Evolutionary conservation across 2,797 vertebrate genomes (phyloP), one percentile per base, ranked within the genome.

Genomic region (Typhlichthys subterraneus): DNA sequence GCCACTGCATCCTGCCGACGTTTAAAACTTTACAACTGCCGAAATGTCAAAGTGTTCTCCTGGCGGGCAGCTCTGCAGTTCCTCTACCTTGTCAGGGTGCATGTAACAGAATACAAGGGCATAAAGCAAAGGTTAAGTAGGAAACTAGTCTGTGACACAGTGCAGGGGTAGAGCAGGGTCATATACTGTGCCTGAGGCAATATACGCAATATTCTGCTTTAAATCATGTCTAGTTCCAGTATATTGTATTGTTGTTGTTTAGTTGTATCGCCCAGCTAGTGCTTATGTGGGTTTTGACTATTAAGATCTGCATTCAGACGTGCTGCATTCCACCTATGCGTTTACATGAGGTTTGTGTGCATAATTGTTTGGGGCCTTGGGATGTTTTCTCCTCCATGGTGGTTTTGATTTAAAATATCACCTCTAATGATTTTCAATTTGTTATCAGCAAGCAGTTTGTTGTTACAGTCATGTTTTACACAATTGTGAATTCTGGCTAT

Each of bases 91-190:
- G 14, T 69, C 38, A 61, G 45, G 76, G 69, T 64, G 67, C 29
- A 52, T 72, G 78, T 67, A 80, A 84, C 74, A 15, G 75, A 84
- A 86, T 64, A 78, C 76, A 48, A 50, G 67, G 75, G 67, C 73
- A 85, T 88, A 78, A 89, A 90, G 76, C 80, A 83, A 89, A 90
- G 82, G 88, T 90, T 85, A 89, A 85, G 67, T 75, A 75, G 76
- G 61, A 79, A 53, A 78, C 66, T 70, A 57, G 61, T 47, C 73
- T 61, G 73, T 65, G 75, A 82, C 67, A 69, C 54, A 81, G 73
- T 82, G 78, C 76, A 76, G 70, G 46, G 53, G 47, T 59, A 58
- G 54, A 62, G 59, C 56, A 1, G 69, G 63, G 65, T 58, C 70
- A 65, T 63, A 29, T 29, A 29, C 23, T 29, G 23, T 29, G 74